Conservation (phyloP, 2,797 vertebrate genomes). For the Denticeps clupeoides region DNA sequence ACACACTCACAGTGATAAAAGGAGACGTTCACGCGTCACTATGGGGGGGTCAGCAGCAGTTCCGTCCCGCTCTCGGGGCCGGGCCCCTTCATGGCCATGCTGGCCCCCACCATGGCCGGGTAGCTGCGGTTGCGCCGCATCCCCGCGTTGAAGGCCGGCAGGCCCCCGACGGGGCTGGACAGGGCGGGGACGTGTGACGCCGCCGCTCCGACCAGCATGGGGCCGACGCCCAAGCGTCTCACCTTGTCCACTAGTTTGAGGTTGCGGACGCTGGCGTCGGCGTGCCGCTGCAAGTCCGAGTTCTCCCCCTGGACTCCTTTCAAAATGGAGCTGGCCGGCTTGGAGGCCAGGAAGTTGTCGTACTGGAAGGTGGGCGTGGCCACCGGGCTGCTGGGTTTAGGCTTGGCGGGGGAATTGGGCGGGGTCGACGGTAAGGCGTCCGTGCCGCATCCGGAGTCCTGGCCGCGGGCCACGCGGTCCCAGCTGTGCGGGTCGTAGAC, state of each 20-base stretch:
- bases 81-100: slow-evolving; percentile 93
- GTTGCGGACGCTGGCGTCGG: slow-evolving; percentile 74
- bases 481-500: slow-evolving; percentile 85
- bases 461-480: slow-evolving; percentile 64
- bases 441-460: slow-evolving; percentile 11
- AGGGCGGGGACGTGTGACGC: slow-evolving; percentile 49
- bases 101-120: slow-evolving; percentile 91
- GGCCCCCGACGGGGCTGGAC: slow-evolving; percentile 61
- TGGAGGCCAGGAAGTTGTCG: slow-evolving; percentile 88
- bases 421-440: slow-evolving; percentile 71
- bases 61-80: slow-evolving; percentile 62
- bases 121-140: slow-evolving; percentile 89
- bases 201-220: slow-evolving; percentile 49
- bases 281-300: slow-evolving; percentile 68
- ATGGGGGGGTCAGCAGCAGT: slow-evolving; percentile 68
- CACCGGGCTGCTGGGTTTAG: slow-evolving; percentile 55
- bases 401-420: slow-evolving; percentile 70
- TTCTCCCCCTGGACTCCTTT: slow-evolving; percentile 73
- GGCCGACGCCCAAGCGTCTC: slow-evolving; percentile 74
- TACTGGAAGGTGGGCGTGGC: slow-evolving; percentile 70
- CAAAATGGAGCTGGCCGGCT: slow-evolving; percentile 88
- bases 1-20: slow-evolving; percentile 15
- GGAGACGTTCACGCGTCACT: slow-evolving; percentile 39
- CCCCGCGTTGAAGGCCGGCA: slow-evolving; percentile 69
- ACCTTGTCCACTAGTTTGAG: slow-evolving; percentile 93